Percentiles rank a stretch among this genome's conserved stretches.
Conservation (phyloP, 1,140 invertebrate genomes). For the Lordiphosa mommai region DNA sequence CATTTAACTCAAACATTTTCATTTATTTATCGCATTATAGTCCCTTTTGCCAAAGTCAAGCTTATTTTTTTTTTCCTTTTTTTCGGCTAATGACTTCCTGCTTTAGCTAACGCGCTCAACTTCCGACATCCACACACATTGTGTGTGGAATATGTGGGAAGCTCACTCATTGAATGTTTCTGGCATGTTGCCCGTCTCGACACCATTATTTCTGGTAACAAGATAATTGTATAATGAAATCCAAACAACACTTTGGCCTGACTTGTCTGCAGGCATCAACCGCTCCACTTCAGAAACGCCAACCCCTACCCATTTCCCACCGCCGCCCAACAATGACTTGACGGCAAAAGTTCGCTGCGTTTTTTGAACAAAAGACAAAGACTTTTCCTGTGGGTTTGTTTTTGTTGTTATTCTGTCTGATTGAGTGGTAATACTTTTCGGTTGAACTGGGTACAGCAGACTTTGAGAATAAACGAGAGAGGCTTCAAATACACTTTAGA, state of each 20-base stretch:
- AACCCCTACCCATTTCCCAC: conserved; percentile 2
- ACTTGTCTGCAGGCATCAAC: conserved; percentile 37
- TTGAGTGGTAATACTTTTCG: conserved; percentile 58
- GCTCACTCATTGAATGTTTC: conserved; percentile 71
- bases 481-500: not conserved
- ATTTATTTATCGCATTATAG: conserved; percentile 75
- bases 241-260: conserved; percentile 70
- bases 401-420: conserved; percentile 29
- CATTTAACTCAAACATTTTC: conserved; percentile 77
- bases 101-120: conserved; percentile 62
- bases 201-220: conserved; percentile 78
- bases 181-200: conserved; percentile 74
- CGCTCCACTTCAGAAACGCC: conserved; percentile 22
- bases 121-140: conserved; percentile 50
- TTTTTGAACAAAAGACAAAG: conserved; percentile 53
- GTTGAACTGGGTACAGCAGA: conserved; percentile 4
- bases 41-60: conserved; percentile 17
- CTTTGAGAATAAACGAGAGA: not conserved
- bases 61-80: conserved; percentile 35
- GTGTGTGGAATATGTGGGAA: conserved; percentile 27
- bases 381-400: conserved; percentile 36
- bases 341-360: conserved; percentile 66
- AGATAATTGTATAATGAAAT: conserved; percentile 78
- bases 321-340: conserved; percentile 55
- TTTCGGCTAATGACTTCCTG: conserved; percentile 70